Evolutionary conservation across 2,888 invertebrate species (phyloP), one percentile per base, ranked within the genome.

Genomic region (Orchesella flavescens): DNA sequence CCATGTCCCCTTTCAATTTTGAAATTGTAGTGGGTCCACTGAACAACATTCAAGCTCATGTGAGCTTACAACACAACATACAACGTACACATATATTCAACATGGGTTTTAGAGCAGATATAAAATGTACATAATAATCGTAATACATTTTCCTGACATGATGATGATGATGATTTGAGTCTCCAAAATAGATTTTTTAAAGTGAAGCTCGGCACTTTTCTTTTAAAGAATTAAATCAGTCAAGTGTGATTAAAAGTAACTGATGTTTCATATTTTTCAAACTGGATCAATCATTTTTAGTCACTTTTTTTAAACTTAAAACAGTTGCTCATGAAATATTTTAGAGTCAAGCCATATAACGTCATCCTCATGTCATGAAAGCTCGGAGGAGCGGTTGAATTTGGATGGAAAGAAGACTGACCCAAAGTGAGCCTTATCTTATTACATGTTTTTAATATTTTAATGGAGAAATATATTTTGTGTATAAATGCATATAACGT

Each of bases 1-100:
- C 76, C 82, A 83, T 83, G 75, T 76, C 76, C 82, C 82, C 76
- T 76, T 83, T 83, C 75, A 83, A 83, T 76, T 83, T 82, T 72
- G 65, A 83, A 82, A 75, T 63, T 34, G 34, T 34, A 74, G 76
- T 83, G 76, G 76, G 66, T 72, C 63, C 53, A 72, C 61, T 61
- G 24, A 23, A 61, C 57, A 61, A 12, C 61, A 61, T 13, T 57
- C 1, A 23, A 24, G 24, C 2, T 19, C 24, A 10, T 61, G 9
- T 57, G 21, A 19, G 17, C 57, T 10, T 19, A 57, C 57, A 57
- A 57, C 57, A 10, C 17, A 57, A 17, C n/a, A 57, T 19, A 4
- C 19, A 15, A 57, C 53, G 3, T 12, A 53, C 53, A 53, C 46
- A 34, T 34, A 34, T 7, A 34, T 7, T 34, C 34, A 7, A 34